Evolutionary conservation across 1,140 invertebrate genomes (phyloP).

Genomic region (Neodiprion lecontei): DNA sequence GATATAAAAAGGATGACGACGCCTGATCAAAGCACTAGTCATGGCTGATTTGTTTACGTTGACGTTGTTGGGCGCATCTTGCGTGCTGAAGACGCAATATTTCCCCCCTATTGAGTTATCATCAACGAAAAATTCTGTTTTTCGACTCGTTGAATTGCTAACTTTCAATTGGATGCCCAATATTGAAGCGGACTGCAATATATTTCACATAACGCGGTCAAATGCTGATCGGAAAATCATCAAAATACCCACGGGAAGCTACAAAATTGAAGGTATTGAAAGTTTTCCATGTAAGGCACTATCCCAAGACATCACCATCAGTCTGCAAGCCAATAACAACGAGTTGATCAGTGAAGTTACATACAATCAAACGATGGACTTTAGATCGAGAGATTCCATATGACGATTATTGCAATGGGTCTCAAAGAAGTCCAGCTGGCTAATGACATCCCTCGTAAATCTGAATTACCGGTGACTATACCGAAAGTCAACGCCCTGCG

Average conservation of each 20-base stretch:
- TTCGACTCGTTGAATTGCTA: constrained; percentile 44
- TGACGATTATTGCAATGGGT: constrained; percentile 25
- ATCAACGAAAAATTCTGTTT: constrained; percentile 34
- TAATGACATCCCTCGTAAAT: constrained; percentile 19
- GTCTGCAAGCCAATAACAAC: constrained; percentile 31
- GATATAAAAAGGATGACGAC: constrained; percentile 15
- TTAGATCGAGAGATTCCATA: constrained; percentile 24
- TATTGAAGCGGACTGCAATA: constrained; percentile 40
- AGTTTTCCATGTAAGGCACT: no score
- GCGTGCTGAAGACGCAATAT: neutral
- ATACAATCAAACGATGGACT: constrained; percentile 27
- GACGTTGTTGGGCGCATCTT: no score
- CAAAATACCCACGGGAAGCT: neutral
- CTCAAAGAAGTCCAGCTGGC: constrained; percentile 30
- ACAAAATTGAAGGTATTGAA: neutral
- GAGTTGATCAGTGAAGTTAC: constrained; percentile 31
- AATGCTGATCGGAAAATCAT: constrained; percentile 25
- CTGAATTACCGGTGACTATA: no score
- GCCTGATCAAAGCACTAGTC: neutral
- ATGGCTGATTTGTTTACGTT: constrained; percentile 18
- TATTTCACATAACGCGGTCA: constrained; percentile 39
- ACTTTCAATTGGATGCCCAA: constrained; percentile 51
- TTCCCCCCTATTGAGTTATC: constrained; percentile 7
- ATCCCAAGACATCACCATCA: no score
- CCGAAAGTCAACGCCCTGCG: no score